Evolutionary conservation across 2,888 invertebrate species (phyloP).

Genomic region (Eutolmus rufibarbis): DNA sequence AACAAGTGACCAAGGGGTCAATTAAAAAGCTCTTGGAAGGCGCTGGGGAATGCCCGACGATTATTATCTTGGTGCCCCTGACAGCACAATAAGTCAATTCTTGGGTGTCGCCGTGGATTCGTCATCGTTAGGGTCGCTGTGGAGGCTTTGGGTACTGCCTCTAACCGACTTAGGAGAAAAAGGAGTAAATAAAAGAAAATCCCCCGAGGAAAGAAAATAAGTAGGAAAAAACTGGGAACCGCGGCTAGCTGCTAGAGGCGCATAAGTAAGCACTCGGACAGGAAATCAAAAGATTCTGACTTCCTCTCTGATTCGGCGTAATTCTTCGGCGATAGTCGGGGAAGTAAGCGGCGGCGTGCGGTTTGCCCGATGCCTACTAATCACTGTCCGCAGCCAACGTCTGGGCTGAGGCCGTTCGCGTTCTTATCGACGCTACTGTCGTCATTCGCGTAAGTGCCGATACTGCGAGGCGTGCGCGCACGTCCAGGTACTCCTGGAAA

Average conservation of each 20-base stretch:
- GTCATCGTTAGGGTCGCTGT: background rate
- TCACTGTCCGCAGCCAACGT: background rate
- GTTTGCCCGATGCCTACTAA: slow-evolving; percentile 26
- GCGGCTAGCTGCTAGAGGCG: background rate
- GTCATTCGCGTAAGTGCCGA: background rate
- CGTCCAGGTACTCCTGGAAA: background rate
- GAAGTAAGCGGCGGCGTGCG: background rate
- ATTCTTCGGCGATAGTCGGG: slow-evolving; percentile 32
- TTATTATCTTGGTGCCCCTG: slow-evolving; percentile 4
- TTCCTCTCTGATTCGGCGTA: slow-evolving; percentile 40
- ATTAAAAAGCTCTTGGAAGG: slow-evolving; percentile 33
- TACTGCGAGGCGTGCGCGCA: background rate
- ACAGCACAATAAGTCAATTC: slow-evolving; percentile 8
- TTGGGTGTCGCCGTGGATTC: background rate
- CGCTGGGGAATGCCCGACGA: background rate
- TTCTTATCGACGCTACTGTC: background rate
- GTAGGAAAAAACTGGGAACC: background rate
- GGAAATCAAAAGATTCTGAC: slow-evolving; percentile 46
- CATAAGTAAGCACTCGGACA: slow-evolving; percentile 39
- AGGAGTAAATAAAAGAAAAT: background rate
- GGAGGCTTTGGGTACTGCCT: background rate
- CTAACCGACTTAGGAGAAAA: background rate
- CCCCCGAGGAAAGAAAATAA: background rate
- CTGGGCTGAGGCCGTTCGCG: background rate
- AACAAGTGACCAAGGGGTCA: slow-evolving; percentile 1